Evolutionary conservation across 2,113 vertebrate species (phyloP), one percentile per base, ranked within the genome.

Genomic region (Rattus rattus): DNA sequence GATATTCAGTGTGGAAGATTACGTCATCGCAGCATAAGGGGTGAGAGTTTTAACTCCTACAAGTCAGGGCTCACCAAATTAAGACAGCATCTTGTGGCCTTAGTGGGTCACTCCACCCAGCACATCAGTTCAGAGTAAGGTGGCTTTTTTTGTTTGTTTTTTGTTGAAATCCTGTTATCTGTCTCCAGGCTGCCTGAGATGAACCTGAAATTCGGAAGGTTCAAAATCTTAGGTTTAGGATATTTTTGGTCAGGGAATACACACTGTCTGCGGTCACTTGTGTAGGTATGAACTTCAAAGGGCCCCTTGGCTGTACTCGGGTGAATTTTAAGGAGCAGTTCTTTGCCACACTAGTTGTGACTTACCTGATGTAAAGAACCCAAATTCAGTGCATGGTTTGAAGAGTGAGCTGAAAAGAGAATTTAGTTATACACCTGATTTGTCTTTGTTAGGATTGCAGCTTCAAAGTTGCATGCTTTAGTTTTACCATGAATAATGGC

Each of bases 11-110:
- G 97, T 95, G 89, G 91, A 95, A 89, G 96, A 96, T 98, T 94
- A 98, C 98, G 98, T 98, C 98, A 98, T 96, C 94, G 77, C 92
- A 91, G 0, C 94, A 30, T 24, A 92, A 96, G 96, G 96, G 92
- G 92, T 63, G 97, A 93, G 96, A 91, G 93, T 85, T 94, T 97
- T 98, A 97, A 97, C 97, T 97, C 96, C 69, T 93, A 43, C 92
- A 91, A 96, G 96, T 89, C 96, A 28, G 92, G 90, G 76, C 92
- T 88, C 86, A 39, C 26, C 76, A 67, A 24, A 39, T 67, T 33
- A 54, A 90, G 84, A 59, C 70, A 67, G 86, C 67, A 4, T 76
- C 79, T 77, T 80, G 52, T 56, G 30, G 86, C 24, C 75, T 70
- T 30, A 7, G 39, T 63, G 9, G 26, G 77, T 65, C 88, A 28